Conservation (phyloP, 2,888 invertebrate species). For the Nebria brevicollis region DNA sequence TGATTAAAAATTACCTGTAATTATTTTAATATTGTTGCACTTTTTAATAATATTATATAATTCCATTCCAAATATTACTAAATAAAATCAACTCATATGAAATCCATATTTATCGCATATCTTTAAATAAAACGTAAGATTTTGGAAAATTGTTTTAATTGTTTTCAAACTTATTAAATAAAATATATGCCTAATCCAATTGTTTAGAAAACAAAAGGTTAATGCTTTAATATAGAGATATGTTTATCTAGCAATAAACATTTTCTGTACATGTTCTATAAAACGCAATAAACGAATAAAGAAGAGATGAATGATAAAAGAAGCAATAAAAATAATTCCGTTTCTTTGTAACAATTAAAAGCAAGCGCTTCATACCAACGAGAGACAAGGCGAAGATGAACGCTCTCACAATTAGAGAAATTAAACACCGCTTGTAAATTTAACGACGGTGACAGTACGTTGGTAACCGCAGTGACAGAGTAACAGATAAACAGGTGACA, state of each 20-base stretch:
- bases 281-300: background rate
- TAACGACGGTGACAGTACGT: conserved; percentile 26
- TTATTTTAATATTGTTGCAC: conserved; percentile 33
- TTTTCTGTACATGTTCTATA: conserved; percentile 23
- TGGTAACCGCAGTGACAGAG: background rate
- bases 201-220: too few species aligned
- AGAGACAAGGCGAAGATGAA: background rate
- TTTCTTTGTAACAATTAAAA: conserved; percentile 34
- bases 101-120: too few species aligned
- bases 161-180: background rate
- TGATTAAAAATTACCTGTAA: conserved; percentile 21
- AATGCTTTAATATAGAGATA: too few species aligned
- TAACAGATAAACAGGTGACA: background rate
- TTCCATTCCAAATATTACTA: background rate
- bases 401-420: conserved; percentile 40
- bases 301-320: background rate
- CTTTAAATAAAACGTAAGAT: too few species aligned
- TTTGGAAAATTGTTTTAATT: too few species aligned
- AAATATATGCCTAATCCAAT: conserved; percentile 4
- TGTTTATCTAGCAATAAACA: background rate
- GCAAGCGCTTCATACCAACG: conserved; percentile 1
- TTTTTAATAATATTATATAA: conserved; percentile 2
- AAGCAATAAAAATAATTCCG: conserved; percentile 31
- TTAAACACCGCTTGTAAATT: conserved; percentile 38
- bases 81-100: too few species aligned